These are phyloP conservation scores for Florisuga fusca DNA, from an alignment of 2,797 vertebrate species.

Conservation along the genomic window DNA sequence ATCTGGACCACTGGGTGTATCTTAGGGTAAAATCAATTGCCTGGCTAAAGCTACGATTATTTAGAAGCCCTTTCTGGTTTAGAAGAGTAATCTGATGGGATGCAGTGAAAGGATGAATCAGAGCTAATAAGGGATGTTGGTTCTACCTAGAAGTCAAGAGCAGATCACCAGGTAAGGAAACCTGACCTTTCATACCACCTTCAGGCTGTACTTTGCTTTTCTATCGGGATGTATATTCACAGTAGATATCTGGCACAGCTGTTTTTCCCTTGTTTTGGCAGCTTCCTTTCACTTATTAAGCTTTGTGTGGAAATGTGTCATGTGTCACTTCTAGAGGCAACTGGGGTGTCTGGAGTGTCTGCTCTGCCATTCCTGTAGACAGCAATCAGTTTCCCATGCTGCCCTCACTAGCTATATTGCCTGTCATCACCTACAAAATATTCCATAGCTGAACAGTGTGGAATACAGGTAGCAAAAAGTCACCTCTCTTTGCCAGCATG, in stretches of 20 bases:
- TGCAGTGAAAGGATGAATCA: background rate
- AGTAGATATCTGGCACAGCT: accelerated
- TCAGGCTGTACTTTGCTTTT: accelerated
- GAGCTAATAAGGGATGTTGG: background rate
- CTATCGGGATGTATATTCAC: accelerated
- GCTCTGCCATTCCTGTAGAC: background rate
- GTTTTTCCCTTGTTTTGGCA: background rate
- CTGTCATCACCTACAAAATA: background rate
- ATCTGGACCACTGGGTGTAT: background rate
- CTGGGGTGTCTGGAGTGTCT: background rate
- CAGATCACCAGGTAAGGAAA: background rate
- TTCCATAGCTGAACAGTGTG: accelerated
- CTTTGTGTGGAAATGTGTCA: background rate
- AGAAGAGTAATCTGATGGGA: background rate
- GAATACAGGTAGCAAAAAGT: background rate
- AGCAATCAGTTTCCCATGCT: accelerated
- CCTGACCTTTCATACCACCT: background rate
- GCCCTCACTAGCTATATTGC: accelerated
- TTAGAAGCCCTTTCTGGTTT: background rate
- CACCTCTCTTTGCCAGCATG: background rate
- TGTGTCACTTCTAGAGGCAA: background rate
- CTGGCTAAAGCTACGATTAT: background rate
- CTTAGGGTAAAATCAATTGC: background rate
- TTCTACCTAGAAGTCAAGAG: background rate
- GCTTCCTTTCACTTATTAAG: background rate